These are phyloP conservation scores for Pithecia hirsuta DNA, from an alignment of 2,797 vertebrate species.

Conservation along the genomic window DNA sequence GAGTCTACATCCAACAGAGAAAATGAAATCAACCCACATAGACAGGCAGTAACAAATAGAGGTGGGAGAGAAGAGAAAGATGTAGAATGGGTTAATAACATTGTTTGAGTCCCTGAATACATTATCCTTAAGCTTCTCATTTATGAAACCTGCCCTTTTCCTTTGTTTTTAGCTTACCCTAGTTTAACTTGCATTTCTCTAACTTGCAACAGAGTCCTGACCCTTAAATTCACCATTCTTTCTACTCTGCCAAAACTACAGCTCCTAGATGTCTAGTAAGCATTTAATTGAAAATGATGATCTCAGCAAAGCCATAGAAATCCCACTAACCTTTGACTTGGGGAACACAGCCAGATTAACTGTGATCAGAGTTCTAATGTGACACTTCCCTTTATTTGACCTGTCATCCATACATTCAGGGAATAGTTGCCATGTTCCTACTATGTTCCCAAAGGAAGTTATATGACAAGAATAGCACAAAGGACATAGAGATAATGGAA, in stretches of 20 bases:
- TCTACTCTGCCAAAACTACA: neutral
- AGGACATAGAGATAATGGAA: neutral
- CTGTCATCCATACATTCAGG: neutral
- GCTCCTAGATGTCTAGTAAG: neutral
- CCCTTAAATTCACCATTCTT: neutral
- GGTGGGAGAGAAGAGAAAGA: neutral
- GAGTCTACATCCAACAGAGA: neutral
- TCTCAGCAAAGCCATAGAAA: neutral
- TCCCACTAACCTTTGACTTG: neutral
- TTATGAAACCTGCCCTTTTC: neutral
- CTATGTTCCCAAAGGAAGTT: neutral
- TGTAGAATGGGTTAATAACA: neutral
- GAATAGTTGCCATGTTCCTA: neutral
- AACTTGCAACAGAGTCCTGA: neutral
- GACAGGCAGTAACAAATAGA: neutral
- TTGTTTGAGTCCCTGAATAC: neutral
- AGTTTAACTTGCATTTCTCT: neutral
- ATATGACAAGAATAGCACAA: neutral
- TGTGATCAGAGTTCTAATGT: neutral
- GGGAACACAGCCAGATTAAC: neutral
- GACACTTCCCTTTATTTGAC: neutral
- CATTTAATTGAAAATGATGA: neutral
- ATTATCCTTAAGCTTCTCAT: neutral
- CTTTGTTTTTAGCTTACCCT: neutral
- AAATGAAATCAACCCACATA: neutral